Base-by-base conservation (phyloP, 1,140 invertebrate genomes). In the Ostrea edulis region DNA sequence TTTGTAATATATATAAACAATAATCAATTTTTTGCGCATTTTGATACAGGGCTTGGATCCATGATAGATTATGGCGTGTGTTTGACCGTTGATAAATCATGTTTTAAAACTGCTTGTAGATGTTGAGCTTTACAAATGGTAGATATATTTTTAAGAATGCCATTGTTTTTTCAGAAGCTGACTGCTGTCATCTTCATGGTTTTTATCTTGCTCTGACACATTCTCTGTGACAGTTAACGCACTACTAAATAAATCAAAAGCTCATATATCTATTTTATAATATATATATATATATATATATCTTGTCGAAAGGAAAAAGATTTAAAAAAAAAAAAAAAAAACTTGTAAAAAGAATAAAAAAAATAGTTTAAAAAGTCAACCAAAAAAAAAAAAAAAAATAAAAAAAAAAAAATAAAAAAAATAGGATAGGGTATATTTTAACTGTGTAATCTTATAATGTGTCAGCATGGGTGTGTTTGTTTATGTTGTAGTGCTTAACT, bases 371-470 rank as follows among this genome's bases (percentile, higher is more conserved):
- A n/a, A n/a, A n/a, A n/a, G n/a, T n/a, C n/a, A n/a, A n/a, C n/a
- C n/a, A 25, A 81, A 81, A 29, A 81, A 81, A 29, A 51, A 52
- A 53, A 83, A 12, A 53, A 81, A 54, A 51, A n/a, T 84, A 82
- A 44, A 11, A 58, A 52, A 54, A 58, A 53, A n/a, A 22, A 7
- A 2, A 54, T 0, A n/a, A 83, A 22, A 83, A 83, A 83, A 53
- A 83, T 29, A 53, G 53, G 51, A 52, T 53, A 52, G 82, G n/a
- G 17, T n/a, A 35, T n/a, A 77, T 77, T 35, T 77, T 77, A 35
- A 71, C 22, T 77, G 68, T 77, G 68, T 29, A 29, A 35, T 77
- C 12, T 29, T 77, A 11, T 68, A 11, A 35, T 29, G 68, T 77
- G 68, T 25, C 11, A 12, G 68, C 25, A 77, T 77, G 25, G 8